Evolutionary conservation across 2,113 vertebrate species (phyloP).

Genomic region (Corydoras maculifer): DNA sequence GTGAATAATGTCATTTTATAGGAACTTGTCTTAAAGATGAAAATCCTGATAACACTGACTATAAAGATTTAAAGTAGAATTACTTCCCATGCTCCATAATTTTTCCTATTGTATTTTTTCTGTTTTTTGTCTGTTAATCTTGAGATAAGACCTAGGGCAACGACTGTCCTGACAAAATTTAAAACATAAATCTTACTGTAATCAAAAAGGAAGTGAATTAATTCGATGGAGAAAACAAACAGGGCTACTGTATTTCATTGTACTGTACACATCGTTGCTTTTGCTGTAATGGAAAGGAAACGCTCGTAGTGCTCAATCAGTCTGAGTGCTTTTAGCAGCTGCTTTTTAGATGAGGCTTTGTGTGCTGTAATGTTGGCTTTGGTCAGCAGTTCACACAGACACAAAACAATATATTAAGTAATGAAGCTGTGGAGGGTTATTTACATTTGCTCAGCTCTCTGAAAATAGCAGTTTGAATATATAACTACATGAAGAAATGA

Average conservation of each 20-base stretch:
- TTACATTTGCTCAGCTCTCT: background rate
- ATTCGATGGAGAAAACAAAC: background rate
- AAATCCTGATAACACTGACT: too few species aligned
- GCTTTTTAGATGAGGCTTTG: constrained; percentile 6
- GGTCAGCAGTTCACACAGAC: constrained; percentile 16
- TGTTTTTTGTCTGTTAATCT: background rate
- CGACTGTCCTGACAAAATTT: constrained; percentile 16
- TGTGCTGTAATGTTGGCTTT: background rate
- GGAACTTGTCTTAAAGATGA: too few species aligned
- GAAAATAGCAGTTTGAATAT: too few species aligned
- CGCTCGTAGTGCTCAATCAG: background rate
- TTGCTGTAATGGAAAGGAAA: constrained; percentile 4
- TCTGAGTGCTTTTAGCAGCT: constrained; percentile 7
- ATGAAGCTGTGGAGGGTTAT: background rate
- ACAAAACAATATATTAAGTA: background rate
- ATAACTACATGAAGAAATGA: too few species aligned
- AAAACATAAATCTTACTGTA: constrained; percentile 13
- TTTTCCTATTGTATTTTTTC: too few species aligned
- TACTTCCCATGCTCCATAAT: too few species aligned
- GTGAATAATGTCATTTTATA: too few species aligned
- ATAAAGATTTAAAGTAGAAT: too few species aligned
- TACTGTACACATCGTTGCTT: background rate
- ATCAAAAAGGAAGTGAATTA: background rate
- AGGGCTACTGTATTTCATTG: background rate
- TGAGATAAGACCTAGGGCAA: background rate